Evolutionary conservation across 1,140 invertebrate genomes (phyloP).

Genomic region (Papilio polyxenes): DNA sequence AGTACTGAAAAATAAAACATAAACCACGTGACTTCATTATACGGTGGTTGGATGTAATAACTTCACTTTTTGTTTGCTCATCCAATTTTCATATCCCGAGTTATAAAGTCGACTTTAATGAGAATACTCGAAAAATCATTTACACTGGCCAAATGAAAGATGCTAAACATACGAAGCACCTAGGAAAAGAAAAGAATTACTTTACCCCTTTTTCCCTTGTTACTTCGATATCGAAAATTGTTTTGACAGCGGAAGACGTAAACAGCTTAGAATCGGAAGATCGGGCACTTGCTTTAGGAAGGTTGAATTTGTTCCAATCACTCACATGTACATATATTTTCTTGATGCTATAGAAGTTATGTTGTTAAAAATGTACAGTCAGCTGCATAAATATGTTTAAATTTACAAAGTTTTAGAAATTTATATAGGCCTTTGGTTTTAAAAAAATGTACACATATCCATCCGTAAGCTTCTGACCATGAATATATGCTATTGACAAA

Average conservation of each 20-base stretch:
- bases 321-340: conserved; percentile 14
- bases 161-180: not conserved
- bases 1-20: not conserved
- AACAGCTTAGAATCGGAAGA: conserved; percentile 8
- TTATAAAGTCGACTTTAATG: not conserved
- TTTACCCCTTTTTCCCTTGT: conserved; percentile 11
- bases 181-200: not conserved
- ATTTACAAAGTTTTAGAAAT: too few species aligned
- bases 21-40: not conserved
- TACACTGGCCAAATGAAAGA: not conserved
- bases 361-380: not conserved
- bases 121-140: not conserved
- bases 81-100: not conserved
- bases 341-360: not conserved
- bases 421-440: too few species aligned
- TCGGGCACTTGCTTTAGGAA: not conserved
- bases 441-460: too few species aligned
- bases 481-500: too few species aligned
- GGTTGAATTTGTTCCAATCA: conserved; percentile 47
- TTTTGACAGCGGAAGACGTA: conserved; percentile 20
- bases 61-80: not conserved
- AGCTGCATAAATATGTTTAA: too few species aligned
- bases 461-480: too few species aligned
- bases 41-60: not conserved
- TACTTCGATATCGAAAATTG: conserved; percentile 6